These are phyloP conservation scores for Thalassoma bifasciatum DNA, from an alignment of 2,113 vertebrate species.

Conservation along the genomic window DNA sequence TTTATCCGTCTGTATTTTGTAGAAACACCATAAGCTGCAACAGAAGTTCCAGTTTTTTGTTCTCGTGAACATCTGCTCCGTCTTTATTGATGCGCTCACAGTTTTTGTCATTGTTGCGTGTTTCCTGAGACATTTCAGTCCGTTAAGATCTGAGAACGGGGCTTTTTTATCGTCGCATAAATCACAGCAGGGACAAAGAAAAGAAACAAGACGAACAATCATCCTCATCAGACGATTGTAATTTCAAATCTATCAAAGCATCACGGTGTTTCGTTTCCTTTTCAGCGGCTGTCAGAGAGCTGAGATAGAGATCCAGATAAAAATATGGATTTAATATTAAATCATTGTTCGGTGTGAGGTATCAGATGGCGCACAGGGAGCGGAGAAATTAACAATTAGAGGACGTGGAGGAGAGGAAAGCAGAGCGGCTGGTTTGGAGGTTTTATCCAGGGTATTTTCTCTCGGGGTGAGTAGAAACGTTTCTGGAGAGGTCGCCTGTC, in stretches of 20 bases:
- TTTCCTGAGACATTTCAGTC: background rate
- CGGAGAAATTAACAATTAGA: background rate
- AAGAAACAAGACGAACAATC: background rate
- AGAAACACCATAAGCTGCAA: no score
- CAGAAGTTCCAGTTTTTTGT: no score
- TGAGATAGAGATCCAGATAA: background rate
- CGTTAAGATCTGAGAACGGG: background rate
- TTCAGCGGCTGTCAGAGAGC: background rate
- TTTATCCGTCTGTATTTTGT: no score
- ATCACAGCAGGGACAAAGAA: slow-evolving; percentile 14
- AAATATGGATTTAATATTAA: background rate
- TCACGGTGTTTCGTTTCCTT: background rate
- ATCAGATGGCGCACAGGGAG: background rate
- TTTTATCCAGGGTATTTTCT: no score
- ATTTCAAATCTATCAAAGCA: slow-evolving; percentile 5
- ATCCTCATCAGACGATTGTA: background rate
- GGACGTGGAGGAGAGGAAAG: no score
- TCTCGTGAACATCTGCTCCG: no score
- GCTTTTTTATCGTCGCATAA: background rate
- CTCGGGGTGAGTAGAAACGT: no score
- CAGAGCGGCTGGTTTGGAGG: no score
- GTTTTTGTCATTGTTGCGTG: background rate
- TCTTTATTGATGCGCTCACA: no score
- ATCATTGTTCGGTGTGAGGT: background rate
- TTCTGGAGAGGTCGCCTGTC: no score